A percentile compares a stretch with the other conserved stretches of the same genome.
These are phyloP conservation scores for Benthochromis sp. DNA, from an alignment of 2,113 vertebrate genomes.

Conservation along the genomic window DNA sequence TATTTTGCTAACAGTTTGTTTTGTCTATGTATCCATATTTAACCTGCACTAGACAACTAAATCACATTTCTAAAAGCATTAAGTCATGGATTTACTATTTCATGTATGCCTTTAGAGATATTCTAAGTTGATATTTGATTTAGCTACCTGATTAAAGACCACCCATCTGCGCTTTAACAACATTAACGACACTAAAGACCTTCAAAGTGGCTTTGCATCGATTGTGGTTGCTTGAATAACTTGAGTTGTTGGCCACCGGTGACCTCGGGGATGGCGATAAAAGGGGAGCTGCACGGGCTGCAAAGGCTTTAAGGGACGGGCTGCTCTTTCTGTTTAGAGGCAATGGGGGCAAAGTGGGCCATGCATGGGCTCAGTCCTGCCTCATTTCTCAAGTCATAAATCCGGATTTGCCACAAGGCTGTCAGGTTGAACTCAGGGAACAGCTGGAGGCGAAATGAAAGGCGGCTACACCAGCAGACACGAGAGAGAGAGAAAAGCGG, in stretches of 20 bases:
- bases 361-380: background rate
- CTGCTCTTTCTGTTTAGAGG: background rate
- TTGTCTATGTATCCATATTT: slow-evolving; percentile 38
- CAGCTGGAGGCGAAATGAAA: slow-evolving; percentile 64
- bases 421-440: slow-evolving; percentile 38
- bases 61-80: slow-evolving; percentile 7
- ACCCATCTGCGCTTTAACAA: slow-evolving; percentile 35
- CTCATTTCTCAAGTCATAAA: slow-evolving; percentile 58
- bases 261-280: slow-evolving; percentile 35
- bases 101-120: slow-evolving; percentile 28
- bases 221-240: slow-evolving; percentile 48
- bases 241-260: slow-evolving; percentile 44
- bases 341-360: slow-evolving; percentile 9
- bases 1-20: slow-evolving; percentile 23
- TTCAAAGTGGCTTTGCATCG: slow-evolving; percentile 51
- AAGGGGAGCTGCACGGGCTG: background rate
- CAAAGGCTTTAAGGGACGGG: background rate
- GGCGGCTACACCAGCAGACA: slow-evolving; percentile 10
- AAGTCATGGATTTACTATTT: slow-evolving; percentile 1
- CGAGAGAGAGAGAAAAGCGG: background rate
- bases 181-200: slow-evolving; percentile 46
- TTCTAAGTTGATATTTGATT: slow-evolving; percentile 50
- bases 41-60: slow-evolving; percentile 4
- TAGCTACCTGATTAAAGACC: slow-evolving; percentile 30
- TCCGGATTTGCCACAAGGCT: slow-evolving; percentile 24